Base-by-base conservation (phyloP, 1,140 invertebrate genomes). In the Macrobrachium nipponense region DNA sequence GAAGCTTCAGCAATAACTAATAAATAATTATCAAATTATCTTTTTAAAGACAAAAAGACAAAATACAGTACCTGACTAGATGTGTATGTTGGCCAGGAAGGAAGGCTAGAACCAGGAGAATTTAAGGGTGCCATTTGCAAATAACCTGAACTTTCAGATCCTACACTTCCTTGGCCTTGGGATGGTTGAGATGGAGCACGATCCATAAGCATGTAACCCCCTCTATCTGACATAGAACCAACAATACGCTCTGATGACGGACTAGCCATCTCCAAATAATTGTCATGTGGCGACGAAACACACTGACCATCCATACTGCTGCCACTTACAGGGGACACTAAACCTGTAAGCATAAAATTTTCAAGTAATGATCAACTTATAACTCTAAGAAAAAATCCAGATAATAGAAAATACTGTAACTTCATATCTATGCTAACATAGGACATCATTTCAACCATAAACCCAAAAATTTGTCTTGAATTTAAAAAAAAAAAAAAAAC, bases 41-140 rank as follows among this genome's bases (percentile, higher is more conserved):
- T 27, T 11, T 72, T 36, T 23, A 27, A 36, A 72, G 27, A 72
- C 17, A 72, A 36, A 72, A 36, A 23, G 15, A 72, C 20, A 27
- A 36, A 43, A 6, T 68, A 12, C 59, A 51, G n/a, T 72, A 86
- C 84, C 84, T 86, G 84, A 86, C 84, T 80, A 86, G 76, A 86
- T 36, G 68, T 51, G 64, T 86, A 70, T 73, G 84, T 62, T 27
- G 66, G 84, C 84, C 84, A 86, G 64, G 77, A 17, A 27, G 84
- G 77, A 51, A 61, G 68, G 58, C 62, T n/a, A 23, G 77, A 80
- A 27, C 77, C 84, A 62, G 84, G 84, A 14, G 84, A 86, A 72
- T 80, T 86, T 44, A 86, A 68, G 7, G 84, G 84, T 20, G 62
- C 76, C 84, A 86, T 86, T 43, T 77, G 23, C 76, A 86, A 17